Base-by-base conservation (phyloP, 92 coral and sea anemone genomes). In the Siderastrea siderea region DNA sequence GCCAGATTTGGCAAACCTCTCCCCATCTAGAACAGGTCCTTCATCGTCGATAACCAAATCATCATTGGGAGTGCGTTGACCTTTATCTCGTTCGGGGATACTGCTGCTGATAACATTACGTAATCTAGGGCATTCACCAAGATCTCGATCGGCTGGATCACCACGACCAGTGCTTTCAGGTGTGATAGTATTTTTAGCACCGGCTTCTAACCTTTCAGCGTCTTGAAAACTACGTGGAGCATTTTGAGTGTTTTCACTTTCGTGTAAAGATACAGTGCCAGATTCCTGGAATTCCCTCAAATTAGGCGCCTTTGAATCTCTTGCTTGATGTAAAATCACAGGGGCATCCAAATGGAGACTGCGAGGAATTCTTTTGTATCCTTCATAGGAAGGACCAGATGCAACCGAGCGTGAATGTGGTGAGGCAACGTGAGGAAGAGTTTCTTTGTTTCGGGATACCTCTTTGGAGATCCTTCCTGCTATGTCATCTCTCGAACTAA, bases 401-500 rank as follows among this genome's bases (percentile, higher is more conserved):
- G 52, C 62, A 13, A 53, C 64, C 3, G 6, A 6, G 75, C 62
- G 51, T 15, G 53, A 53, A 51, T n/a, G 46, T 7, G 75, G 47
- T 6, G 85, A 26, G 12, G 64, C 62, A 26, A 48, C 49, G 53
- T 44, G 62, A 68, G 38, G 76, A 80, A 44, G 53, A 53, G 65
- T 51, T 68, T 51, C 66, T 26, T 19, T 74, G 48, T 46, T 49
- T 63, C 46, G 60, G 48, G 61, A n/a, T 68, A 3, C 57, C 1
- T 82, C 78, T 46, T 26, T 55, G 47, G 70, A 3, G 5, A 13
- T 46, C 47, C 69, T 71, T 47, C 54, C 78, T 4, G 47, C 15
- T 62, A 62, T 75, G 48, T 73, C 87, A 84, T 73, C 80, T 52
- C 81, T 52, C 14, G 87, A 59, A 51, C 87, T 73, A 26, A 84